phyloP scores from a whole-genome alignment of 2,797 vertebrate species.

The Hippocampus kuda region DNA sequence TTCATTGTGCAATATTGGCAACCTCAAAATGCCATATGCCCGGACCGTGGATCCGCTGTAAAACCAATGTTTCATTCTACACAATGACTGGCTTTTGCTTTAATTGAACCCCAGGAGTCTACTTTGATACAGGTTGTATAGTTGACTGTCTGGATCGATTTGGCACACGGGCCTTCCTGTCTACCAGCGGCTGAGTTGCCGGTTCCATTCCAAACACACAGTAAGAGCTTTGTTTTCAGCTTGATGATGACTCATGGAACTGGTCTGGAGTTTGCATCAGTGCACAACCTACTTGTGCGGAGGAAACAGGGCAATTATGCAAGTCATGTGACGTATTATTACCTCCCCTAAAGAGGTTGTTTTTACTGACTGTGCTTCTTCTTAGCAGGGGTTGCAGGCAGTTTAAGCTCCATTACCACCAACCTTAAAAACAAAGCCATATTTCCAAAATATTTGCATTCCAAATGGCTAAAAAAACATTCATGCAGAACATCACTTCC shows the following conservation, averaged over 20 bases:
- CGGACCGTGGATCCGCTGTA: neutral
- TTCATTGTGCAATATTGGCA: neutral
- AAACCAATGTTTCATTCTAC: neutral
- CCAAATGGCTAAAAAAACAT: too few species aligned
- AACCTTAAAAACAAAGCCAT: neutral
- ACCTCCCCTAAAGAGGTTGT: neutral
- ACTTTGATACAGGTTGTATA: conserved; percentile 17
- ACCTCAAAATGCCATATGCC: neutral
- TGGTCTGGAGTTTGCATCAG: conserved; percentile 39
- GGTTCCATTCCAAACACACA: conserved; percentile 37
- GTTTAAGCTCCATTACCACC: neutral
- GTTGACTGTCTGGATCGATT: conserved; percentile 19
- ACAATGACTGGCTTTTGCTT: conserved; percentile 24
- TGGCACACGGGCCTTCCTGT: conserved; percentile 28
- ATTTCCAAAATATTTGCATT: too few species aligned
- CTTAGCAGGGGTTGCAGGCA: neutral
- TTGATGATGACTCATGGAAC: conserved; percentile 17
- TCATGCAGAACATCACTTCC: too few species aligned
- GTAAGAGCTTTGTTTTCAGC: conserved; percentile 45
- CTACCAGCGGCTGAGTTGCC: conserved; percentile 25
- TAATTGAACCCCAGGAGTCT: conserved; percentile 35
- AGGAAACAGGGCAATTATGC: neutral
- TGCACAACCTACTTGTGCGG: conserved; percentile 14
- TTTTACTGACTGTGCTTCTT: neutral
- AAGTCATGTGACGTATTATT: neutral